Base-by-base conservation (phyloP, 1,140 invertebrate genomes). In the Thalassaphorura encarpata region DNA sequence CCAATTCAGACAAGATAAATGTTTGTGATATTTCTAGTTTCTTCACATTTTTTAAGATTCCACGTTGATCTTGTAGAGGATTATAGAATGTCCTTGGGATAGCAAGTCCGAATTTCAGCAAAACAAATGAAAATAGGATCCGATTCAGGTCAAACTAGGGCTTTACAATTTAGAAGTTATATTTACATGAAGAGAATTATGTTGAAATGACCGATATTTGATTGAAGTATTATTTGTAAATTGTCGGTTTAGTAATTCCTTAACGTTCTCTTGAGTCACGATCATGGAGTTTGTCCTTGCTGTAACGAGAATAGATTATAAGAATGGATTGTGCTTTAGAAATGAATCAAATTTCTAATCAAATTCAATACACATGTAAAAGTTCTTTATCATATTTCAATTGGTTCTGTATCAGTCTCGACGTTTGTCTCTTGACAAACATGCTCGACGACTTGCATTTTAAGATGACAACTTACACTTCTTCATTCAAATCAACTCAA, bases 21-120 rank as follows among this genome's bases (percentile, higher is more conserved):
- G 95, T 92, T 67, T 94, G 95, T 3, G 91, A 97, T 24, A 99
- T 73, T 0, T 95, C 95, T n/a, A 99, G 75, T 65, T 81, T 83
- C 50, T 88, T 88, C 0, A 92, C 88, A 2, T 89, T 87, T 70
- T 95, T 94, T 19, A 99, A 68, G 0, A 83, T 85, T 41, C 80
- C 74, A 51, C 88, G 77, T 72, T 99, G 95, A 27, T 86, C 84
- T 61, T 81, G 76, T 24, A 99, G 73, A 68, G 83, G 92, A 11
- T 83, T 33, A 95, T 84, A 53, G 78, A 80, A 27, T 78, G 75
- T n/a, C 93, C 89, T 43, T 83, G 81, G 26, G 77, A 74, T 40
- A 96, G 69, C 75, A 95, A 79, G 66, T 94, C 87, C 48, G 80
- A 75, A 72, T 93, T 77, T 0, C 89, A 84, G 69, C 87, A 87